Base-by-base conservation (phyloP, 2,797 vertebrate species). In the Hypotaenidia okinawae region DNA sequence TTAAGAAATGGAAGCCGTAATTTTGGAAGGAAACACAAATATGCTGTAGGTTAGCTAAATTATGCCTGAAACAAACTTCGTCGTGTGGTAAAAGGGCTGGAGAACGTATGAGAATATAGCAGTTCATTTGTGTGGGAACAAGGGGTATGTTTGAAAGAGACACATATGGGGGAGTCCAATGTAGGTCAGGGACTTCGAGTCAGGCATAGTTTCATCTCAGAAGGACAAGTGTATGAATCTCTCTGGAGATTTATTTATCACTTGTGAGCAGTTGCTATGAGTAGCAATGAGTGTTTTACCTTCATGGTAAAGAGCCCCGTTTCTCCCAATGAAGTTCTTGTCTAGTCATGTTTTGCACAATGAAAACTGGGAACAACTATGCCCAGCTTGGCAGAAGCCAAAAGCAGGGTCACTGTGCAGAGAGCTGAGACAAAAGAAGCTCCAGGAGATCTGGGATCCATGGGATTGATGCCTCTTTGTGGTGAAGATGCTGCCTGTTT, bases 371-470 rank as follows among this genome's bases (percentile, higher is more conserved):
- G 43, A 94, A 84, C n/a, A 77, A 47, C 2, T 0, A 15, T 49
- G 63, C 2, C 0, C 63, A 25, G n/a, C 23, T 70, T 90, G 64
- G 39, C 81, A 87, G 77, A 84, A 92, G 51, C 70, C 55, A 27
- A 82, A 35, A 87, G 14, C 49, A 73, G 63, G 59, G 43, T 84
- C 67, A 73, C 63, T 76, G 39, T 0, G 0, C 16, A 66, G 51
- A 64, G 3, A 82, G 8, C 32, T 6, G 7, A 90, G 81, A 84
- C 78, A 89, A 96, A 95, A 82, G 86, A 79, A 72, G n/a, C 88
- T 87, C 64, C 81, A 93, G 95, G 90, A 95, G 86, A 92, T 57
- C 92, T 93, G 28, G 13, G 52, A 49, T 92, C 35, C 0, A 0
- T 83, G 84, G 58, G 52, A 76, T 35, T 94, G 74, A 13, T 8